Evolutionary conservation across 1,140 invertebrate species (phyloP), one percentile per base, ranked within the genome.

Genomic region (Dufourea novaeangliae): DNA sequence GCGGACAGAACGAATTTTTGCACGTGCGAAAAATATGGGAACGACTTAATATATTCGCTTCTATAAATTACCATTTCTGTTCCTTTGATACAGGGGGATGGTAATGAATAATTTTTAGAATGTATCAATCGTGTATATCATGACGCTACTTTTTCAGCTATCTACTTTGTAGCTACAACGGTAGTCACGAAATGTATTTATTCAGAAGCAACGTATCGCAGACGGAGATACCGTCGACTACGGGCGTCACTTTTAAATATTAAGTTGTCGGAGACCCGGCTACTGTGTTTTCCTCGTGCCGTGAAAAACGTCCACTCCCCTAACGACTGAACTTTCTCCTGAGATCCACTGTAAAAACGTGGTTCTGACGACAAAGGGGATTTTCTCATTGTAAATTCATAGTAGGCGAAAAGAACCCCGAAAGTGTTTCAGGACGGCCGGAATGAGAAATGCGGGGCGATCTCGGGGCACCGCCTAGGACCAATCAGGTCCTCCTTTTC

Each of bases 401-500:
- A 71, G 74, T 77, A 71, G 66, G 44, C 67, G 66, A 71, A n/a
- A n/a, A 61, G 74, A 71, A 62, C 57, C 74, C 74, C 67, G 44
- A 77, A 71, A 77, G 86, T 82, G 79, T 86, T 86, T 83, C 83
- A 83, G 85, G 80, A 32, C 79, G 82, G 80, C 64, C 81, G 70
- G 79, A 85, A 80, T 81, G 76, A 77, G 74, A 70, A 70, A 70
- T 39, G 66, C 6, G 69, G 76, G 79, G 82, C 82, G 78, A 84
- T 68, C 77, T 78, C 68, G 78, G 78, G 80, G 85, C 84, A 74
- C 50, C 50, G 85, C 68, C 78, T 80, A 72, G 78, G 74, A 86
- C 81, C 87, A 88, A 87, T 84, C 82, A 71, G 63, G 66, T 39
- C 52, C 71, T 50, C 85, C 63, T 76, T n/a, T 59, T 73, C 72